phyloP scores from a whole-genome alignment of 2,113 vertebrate genomes.

The Dasyprocta punctata region DNA sequence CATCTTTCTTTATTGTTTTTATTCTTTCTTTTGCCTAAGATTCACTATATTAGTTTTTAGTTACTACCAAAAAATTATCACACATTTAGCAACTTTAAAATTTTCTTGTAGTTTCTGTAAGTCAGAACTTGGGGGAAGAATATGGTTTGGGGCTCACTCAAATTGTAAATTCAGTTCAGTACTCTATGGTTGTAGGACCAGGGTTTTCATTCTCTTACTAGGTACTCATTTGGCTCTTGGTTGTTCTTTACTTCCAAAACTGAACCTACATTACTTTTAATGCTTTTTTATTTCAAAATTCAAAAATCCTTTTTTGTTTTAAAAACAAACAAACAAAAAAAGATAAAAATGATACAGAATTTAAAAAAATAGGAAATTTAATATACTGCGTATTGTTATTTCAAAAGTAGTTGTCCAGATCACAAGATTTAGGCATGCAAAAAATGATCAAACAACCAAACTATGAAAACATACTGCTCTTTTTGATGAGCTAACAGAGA shows the following conservation, averaged over 20 bases:
- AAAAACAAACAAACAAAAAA: too few species aligned
- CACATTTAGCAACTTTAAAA: not conserved
- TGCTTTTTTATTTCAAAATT: not conserved
- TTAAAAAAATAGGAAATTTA: too few species aligned
- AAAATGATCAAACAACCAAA: too few species aligned
- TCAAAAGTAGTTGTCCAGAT: too few species aligned
- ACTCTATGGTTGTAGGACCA: not conserved
- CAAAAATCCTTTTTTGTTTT: too few species aligned
- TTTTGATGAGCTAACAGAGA: too few species aligned
- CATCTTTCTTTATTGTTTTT: not conserved
- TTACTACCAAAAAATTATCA: not conserved
- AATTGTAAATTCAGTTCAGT: not conserved
- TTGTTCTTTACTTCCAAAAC: not conserved
- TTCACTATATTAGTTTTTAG: not conserved
- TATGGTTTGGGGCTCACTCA: not conserved
- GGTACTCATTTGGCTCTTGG: not conserved
- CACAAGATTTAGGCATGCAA: too few species aligned
- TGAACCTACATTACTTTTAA: not conserved
- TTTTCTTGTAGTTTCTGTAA: not conserved
- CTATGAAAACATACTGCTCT: too few species aligned
- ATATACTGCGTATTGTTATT: too few species aligned
- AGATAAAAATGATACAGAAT: too few species aligned
- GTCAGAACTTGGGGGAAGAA: not conserved
- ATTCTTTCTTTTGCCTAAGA: not conserved
- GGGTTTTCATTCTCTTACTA: not conserved